Percentiles rank a stretch among this genome's conserved stretches.
These are phyloP conservation scores for Cepphus grylle DNA, from an alignment of 2,113 vertebrate species.

Conservation along the genomic window DNA sequence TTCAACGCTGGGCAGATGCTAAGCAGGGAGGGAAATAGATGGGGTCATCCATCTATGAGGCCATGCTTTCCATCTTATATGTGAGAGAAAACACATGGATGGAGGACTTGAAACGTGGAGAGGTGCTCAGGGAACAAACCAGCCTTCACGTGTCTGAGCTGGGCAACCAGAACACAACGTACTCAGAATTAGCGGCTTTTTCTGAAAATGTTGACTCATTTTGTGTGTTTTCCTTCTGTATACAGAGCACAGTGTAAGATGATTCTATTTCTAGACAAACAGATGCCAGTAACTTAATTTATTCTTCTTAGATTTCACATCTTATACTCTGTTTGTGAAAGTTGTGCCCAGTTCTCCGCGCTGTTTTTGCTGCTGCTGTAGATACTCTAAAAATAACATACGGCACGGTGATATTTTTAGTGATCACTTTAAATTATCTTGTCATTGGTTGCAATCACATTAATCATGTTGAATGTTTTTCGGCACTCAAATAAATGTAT, in stretches of 20 bases:
- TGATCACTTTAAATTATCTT: neutral
- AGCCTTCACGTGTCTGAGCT: neutral
- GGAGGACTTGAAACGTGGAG: neutral
- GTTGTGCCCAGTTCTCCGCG: slow-evolving; percentile 11
- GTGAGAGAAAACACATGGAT: accelerated
- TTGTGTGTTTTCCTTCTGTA: slow-evolving; percentile 23
- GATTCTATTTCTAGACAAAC: slow-evolving; percentile 54
- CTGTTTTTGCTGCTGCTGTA: slow-evolving; percentile 45
- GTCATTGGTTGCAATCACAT: slow-evolving; percentile 2
- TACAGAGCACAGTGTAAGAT: slow-evolving; percentile 12
- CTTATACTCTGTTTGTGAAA: slow-evolving; percentile 34
- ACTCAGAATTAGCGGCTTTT: neutral
- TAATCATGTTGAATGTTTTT: neutral
- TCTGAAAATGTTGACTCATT: slow-evolving; percentile 30
- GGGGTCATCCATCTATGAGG: neutral
- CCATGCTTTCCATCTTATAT: neutral
- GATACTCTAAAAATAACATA: slow-evolving; percentile 48
- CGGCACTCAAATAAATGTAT: neutral
- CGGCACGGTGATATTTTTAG: slow-evolving; percentile 21
- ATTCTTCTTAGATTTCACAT: slow-evolving; percentile 52
- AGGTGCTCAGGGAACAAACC: neutral
- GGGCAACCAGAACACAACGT: neutral
- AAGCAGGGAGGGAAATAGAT: neutral
- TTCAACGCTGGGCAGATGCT: neutral
- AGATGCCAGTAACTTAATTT: slow-evolving; percentile 55